Base-by-base conservation (phyloP, 2,888 invertebrate species). In the Nemoura dubitans region DNA sequence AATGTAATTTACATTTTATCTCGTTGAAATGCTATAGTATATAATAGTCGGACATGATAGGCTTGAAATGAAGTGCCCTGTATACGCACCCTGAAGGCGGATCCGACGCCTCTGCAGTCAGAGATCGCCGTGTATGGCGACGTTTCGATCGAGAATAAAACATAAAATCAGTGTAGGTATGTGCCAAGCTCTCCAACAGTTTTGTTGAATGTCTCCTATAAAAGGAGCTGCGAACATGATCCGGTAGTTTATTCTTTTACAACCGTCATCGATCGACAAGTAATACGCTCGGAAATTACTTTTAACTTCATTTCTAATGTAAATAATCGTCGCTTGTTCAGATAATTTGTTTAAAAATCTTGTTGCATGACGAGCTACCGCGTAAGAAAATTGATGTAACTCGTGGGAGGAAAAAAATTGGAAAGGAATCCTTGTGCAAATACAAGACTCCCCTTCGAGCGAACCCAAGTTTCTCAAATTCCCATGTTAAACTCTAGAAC, bases 361-460 rank as follows among this genome's bases (percentile, higher is more conserved):
- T 26, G 78, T 78, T 26, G 78, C 26, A 25, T 16, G 78, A 78
- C 27, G 78, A n/a, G 29, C 29, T 2, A 3, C 29, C 29, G 29
- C 78, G 78, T 28, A 78, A 78, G 29, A 78, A 28, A 28, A 78
- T 26, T 21, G 7, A 28, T 26, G 78, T 21, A 26, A 29, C 78
- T 6, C n/a, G 78, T 16, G 26, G 21, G 59, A 59, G 59, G 21
- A 21, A 59, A 59, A 88, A 88, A 87, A 88, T 88, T 88, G 88
- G 87, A 88, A 87, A 85, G 30, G 85, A 88, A 87, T 88, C 86
- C 87, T 81, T 78, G 84, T 84, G 82, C 87, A 86, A 87, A 87
- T 86, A 86, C 81, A 59, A 59, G 36, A 36, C 14, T 59, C 59
- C 27, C 42, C 81, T 25, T 26, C 10, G 26, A 7, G 80, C 7